Evolutionary conservation across 1,140 invertebrate species (phyloP), one percentile per base, ranked within the genome.

Genomic region (Helicoverpa armigera): DNA sequence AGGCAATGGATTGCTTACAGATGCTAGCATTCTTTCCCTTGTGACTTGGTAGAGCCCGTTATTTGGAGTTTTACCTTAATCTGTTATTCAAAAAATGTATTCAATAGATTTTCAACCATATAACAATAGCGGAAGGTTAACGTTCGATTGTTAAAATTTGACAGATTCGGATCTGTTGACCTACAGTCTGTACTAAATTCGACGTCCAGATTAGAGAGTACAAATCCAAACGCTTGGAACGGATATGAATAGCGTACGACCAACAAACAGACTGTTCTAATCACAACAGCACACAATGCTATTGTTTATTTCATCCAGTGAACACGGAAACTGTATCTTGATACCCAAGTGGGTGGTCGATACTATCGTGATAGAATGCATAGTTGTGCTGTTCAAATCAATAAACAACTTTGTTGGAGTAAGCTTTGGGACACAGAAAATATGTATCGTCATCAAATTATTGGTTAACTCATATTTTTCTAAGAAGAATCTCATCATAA

Each of bases 221-320:
- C 31, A 56, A 58, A 70, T 79, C 76, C 76, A 78, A 29, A 72
- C 54, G 31, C 65, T 70, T 70, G 77, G 73, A 86, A 80, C 91
- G 91, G 90, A 94, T 90, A 90, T 89, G 90, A 85, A 91, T 83
- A 87, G 82, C 85, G 81, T 76, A 80, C 83, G 83, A 85, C 86
- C 82, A 81, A 90, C 87, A 89, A 91, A 91, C 90, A 91, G 84
- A 89, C 88, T 84, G 87, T 43, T 83, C 89, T 93, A 94, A 94
- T 92, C 86, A 92, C 91, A 92, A 92, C 88, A 86, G 87, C 82
- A 94, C 83, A 94, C 93, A 94, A 93, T 91, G 85, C 74, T 88
- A 90, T 91, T 93, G 93, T 94, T 94, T 94, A 92, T 92, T 92
- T 91, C 89, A 85, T 87, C 80, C 70, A 83, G 58, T 29, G 83